Evolutionary conservation across 2,888 invertebrate genomes (phyloP), one percentile per base, ranked within the genome.

Genomic region (Dioctria linearis): DNA sequence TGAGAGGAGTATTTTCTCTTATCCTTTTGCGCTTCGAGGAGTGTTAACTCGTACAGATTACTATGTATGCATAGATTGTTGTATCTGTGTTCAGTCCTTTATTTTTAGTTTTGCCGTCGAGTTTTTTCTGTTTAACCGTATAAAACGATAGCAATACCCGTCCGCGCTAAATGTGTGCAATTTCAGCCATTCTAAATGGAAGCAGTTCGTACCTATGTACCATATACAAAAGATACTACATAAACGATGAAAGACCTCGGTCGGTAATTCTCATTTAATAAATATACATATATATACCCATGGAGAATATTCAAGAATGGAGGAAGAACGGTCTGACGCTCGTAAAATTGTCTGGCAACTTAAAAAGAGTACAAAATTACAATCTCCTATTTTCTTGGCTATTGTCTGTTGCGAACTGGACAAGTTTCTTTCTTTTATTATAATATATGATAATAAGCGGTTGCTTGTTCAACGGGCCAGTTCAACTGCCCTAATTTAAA

Each of bases 341-440:
- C 84, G 82, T 85, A 84, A 85, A 85, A 82, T 83, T 85, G 85
- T 85, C 85, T 85, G 85, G 84, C 82, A 84, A 83, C 83, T 83
- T 83, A 81, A 84, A 84, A 84, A 83, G 82, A 82, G 81, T 81
- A 81, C 73, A 63, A 78, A 81, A 80, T 80, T 75, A 81, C 81
- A 49, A 76, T 78, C 63, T 80, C 57, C 78, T 54, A 46, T 65
- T 40, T 73, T 61, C 39, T n/a, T 9, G 8, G 9, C 71, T 40
- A 63, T 80, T 71, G 80, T 80, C 73, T 37, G 42, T 40, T 80
- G 43, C 54, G 37, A 57, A 39, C 65, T 61, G n/a, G 5, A 40
- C n/a, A 5, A 67, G 51, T 42, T 59, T 6, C 73, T 5, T 61
- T 67, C 66, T 69, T 81, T 80, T 78, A 51, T 76, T 46, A 61